Base-by-base conservation (phyloP, 2,113 vertebrate genomes). In the Stictonetta naevosa region DNA sequence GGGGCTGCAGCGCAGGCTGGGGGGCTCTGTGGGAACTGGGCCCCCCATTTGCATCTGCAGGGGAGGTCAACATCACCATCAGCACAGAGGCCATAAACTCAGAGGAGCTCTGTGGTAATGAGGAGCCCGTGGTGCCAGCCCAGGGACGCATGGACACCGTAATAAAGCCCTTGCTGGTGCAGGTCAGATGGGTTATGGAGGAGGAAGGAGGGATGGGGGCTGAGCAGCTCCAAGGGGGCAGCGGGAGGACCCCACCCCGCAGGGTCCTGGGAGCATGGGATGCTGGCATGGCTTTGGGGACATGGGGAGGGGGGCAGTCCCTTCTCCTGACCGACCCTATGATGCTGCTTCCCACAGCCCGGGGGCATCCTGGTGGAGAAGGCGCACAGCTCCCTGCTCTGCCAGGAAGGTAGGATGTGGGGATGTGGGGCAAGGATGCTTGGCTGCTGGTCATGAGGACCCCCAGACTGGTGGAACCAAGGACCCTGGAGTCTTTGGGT, bases 321-420 rank as follows among this genome's bases (percentile, higher is more conserved):
- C 34, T 69, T 11, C 64, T 69, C 8, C 64, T 90, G 67, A 69
- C 25, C 1, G 1, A 36, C 50, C 58, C 34, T 82, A 13, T 36
- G 67, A 2, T 69, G 33, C 44, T 93, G 71, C 62, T 93, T 94
- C 59, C 19, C 25, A 88, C 88, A 97, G 95, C 83, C 95, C 0
- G 92, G 93, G 2, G 97, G 95, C 6, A 91, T 97, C 87, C 80
- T 95, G 75, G 92, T 92, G 90, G 94, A 97, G 92, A 96, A 97
- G 60, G 87, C 90, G 1, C 88, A 90, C 92, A 97, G 62, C 67
- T 94, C 95, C 48, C 94, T 97, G 90, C 92, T 97, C 74, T 97
- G 96, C 60, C 82, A 79, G 50, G 93, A 95, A 97, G 94, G 95
- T 96, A 91, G 52, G 94, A 93, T 26, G 0, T 2, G 55, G 44